Evolutionary conservation across 2,797 vertebrate genomes (phyloP), one percentile per base, ranked within the genome.

Genomic region (Danionella dracula): DNA sequence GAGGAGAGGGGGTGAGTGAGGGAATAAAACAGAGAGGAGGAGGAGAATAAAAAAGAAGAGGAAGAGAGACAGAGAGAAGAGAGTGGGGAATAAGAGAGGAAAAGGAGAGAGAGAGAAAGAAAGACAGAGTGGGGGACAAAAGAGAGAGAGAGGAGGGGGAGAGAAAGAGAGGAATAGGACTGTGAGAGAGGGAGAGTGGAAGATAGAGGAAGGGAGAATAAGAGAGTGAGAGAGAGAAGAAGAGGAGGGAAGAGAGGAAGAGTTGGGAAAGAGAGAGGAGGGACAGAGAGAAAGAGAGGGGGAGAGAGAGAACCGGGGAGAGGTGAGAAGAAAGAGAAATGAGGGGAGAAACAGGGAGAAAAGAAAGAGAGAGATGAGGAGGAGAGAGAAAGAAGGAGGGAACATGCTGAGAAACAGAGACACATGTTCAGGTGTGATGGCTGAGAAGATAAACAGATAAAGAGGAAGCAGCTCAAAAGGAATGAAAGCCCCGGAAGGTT

Each of bases 161-260:
- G n/a, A n/a, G n/a, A n/a, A n/a, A n/a, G n/a, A n/a, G n/a, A n/a
- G n/a, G n/a, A n/a, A n/a, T n/a, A n/a, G n/a, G n/a, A n/a, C n/a
- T n/a, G n/a, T n/a, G n/a, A n/a, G n/a, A n/a, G n/a, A n/a, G n/a
- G 4, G 45, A 61, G 40, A 17, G 12, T 61, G 29, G 41, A 60
- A 60, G 23, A n/a, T n/a, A n/a, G 38, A 10, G 21, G 38, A 45
- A 45, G 32, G n/a, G 40, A 32, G 29, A 17, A 29, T 16, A 0
- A 8, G 6, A n/a, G n/a, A n/a, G n/a, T n/a, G n/a, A n/a, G n/a
- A n/a, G n/a, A 4, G 45, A 61, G 40, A 17, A 10, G 61, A 29
- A 41, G 65, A 60, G 23, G 38, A 10, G 21, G 38, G 37, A 45
- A 45, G n/a, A n/a, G n/a, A n/a, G n/a, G n/a, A n/a, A n/a, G n/a